A percentile compares a stretch with the other conserved stretches of the same genome.
These are phyloP conservation scores for Pristionchus fissidentatus DNA, from an alignment of 2,888 invertebrate species.

Conservation along the genomic window DNA sequence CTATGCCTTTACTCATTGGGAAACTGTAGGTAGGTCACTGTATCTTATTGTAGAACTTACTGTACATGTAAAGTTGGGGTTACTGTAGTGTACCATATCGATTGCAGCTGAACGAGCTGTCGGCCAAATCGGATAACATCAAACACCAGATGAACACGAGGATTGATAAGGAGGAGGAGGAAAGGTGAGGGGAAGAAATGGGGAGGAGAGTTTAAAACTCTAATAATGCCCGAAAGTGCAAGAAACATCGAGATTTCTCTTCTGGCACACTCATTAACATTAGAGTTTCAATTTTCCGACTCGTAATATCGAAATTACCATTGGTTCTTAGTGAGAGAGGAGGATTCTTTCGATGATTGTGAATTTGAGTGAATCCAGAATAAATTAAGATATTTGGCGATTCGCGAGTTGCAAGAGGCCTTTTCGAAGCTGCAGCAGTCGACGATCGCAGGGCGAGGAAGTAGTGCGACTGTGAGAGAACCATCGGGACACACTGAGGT, in stretches of 20 bases:
- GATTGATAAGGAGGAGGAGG: slow-evolving; percentile 74
- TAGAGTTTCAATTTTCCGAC: too few species aligned
- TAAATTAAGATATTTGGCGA: slow-evolving; percentile 67
- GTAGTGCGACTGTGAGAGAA: slow-evolving; percentile 22
- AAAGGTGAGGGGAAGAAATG: slow-evolving; percentile 67
- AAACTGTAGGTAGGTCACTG: too few species aligned
- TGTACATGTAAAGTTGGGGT: too few species aligned
- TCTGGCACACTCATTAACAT: slow-evolving; percentile 26
- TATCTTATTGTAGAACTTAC: too few species aligned
- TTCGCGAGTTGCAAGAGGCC: slow-evolving; percentile 74
- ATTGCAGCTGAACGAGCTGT: slow-evolving; percentile 71
- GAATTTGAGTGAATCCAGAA: too few species aligned
- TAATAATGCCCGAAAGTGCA: too few species aligned
- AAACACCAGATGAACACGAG: slow-evolving; percentile 71
- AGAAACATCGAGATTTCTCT: too few species aligned
- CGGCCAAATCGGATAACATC: slow-evolving; percentile 73
- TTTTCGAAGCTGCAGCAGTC: slow-evolving; percentile 62
- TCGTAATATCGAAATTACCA: too few species aligned
- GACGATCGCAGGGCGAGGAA: slow-evolving; percentile 38
- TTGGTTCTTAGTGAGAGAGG: too few species aligned
- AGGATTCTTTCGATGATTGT: too few species aligned
- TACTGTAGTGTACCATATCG: not conserved
- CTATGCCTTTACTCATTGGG: too few species aligned
- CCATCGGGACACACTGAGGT: not conserved
- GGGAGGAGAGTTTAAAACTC: not conserved